Conservation (phyloP, 2,113 vertebrate genomes). For the Columbina picui region DNA sequence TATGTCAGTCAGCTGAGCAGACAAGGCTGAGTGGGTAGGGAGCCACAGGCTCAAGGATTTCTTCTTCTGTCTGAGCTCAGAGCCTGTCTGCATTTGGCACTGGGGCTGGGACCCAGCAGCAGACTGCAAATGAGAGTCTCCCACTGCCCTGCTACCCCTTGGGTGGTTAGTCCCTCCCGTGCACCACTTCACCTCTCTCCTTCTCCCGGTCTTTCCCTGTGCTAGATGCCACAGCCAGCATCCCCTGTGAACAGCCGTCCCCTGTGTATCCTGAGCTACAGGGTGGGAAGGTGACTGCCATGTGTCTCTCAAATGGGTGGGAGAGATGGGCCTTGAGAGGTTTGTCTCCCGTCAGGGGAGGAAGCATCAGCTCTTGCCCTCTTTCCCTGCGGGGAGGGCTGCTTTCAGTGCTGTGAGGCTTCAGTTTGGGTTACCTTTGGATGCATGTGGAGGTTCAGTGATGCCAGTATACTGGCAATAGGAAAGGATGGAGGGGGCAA, state of each 20-base stretch:
- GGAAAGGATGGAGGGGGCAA: not conserved
- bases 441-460: not conserved
- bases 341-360: not conserved
- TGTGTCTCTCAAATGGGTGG: not conserved
- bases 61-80: not conserved
- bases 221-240: not conserved
- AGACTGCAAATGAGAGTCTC: not conserved
- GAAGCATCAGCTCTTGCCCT: not conserved
- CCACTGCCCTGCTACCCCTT: accelerated
- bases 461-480: not conserved
- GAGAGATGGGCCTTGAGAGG: not conserved
- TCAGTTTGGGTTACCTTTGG: not conserved
- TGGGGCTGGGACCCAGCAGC: not conserved
- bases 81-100: not conserved
- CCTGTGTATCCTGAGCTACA: not conserved
- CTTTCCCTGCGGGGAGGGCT: not conserved
- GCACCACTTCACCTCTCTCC: not conserved
- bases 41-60: not conserved
- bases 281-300: not conserved
- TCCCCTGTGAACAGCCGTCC: not conserved
- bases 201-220: not conserved
- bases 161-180: not conserved
- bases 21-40: not conserved
- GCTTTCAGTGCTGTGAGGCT: not conserved
- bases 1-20: not conserved